Evolutionary conservation across 2,797 vertebrate genomes (phyloP).

Genomic region (Aselliscus stoliczkanus): DNA sequence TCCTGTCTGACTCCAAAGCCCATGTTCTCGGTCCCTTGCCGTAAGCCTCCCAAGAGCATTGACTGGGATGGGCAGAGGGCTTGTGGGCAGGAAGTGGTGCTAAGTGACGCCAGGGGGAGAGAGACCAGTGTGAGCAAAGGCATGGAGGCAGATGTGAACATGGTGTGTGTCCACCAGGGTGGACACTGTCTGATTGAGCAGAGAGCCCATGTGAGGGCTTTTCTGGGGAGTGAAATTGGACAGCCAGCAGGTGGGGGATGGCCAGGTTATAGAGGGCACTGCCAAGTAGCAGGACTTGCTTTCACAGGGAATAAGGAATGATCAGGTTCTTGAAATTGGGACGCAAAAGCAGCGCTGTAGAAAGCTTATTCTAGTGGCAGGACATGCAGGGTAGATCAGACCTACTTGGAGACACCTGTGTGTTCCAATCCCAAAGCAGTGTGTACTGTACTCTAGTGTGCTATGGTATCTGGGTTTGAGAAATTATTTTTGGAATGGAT

Average conservation of each 20-base stretch:
- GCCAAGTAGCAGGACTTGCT: background rate
- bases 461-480: background rate
- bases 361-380: background rate
- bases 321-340: background rate
- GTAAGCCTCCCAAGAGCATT: background rate
- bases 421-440: background rate
- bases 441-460: too few species aligned
- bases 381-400: accelerated
- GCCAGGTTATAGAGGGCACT: background rate
- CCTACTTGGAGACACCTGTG: too few species aligned
- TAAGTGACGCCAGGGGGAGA: background rate
- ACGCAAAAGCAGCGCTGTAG: background rate
- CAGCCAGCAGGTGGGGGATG: background rate
- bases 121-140: background rate
- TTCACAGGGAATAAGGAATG: background rate
- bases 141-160: background rate
- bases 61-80: background rate
- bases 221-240: conserved; percentile 6
- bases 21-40: background rate
- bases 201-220: background rate
- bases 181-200: background rate
- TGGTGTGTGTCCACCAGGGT: background rate
- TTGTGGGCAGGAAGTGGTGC: background rate
- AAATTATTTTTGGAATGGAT: background rate
- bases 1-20: background rate